phyloP scores from a whole-genome alignment of 2,888 invertebrate genomes.

The Steinernema carpocapsae region DNA sequence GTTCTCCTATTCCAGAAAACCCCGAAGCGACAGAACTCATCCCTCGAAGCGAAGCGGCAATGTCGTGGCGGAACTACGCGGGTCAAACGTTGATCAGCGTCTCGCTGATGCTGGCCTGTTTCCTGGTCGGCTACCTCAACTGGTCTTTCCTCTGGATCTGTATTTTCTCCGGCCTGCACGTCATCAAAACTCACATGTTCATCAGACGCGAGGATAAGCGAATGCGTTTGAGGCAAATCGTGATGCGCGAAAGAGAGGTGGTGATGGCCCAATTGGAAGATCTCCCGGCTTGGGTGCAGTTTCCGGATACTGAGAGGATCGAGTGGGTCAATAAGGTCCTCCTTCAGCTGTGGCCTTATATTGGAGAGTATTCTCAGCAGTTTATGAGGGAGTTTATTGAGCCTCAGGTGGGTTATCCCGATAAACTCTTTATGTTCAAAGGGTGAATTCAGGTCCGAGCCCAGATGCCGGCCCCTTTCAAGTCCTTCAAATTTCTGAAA shows the following conservation, averaged over 20 bases:
- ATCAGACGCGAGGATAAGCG: constrained; percentile 57
- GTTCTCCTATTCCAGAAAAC: constrained; percentile 7
- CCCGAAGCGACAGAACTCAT: constrained; percentile 7
- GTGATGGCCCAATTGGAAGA: constrained; percentile 55
- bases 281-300: constrained; percentile 69
- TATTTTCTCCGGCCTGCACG: constrained; percentile 59
- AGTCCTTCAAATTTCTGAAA: constrained; percentile 89
- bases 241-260: constrained; percentile 63
- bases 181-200: constrained; percentile 66
- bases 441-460: constrained; percentile 73
- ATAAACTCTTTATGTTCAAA: no score
- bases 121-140: constrained; percentile 49
- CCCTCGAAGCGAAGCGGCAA: constrained; percentile 38
- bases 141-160: constrained; percentile 60
- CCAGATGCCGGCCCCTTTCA: constrained; percentile 81
- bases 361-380: constrained; percentile 85
- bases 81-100: constrained; percentile 57
- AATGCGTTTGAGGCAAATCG: constrained; percentile 42
- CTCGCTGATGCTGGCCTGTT: constrained; percentile 49
- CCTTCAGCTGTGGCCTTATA: constrained; percentile 82
- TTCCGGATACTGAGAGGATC: constrained; percentile 69
- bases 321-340: constrained; percentile 69
- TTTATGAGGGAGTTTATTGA: constrained; percentile 85
- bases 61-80: constrained; percentile 59
- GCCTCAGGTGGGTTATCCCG: constrained; percentile 77